Percentiles rank a stretch among this genome's conserved stretches.
Conservation (phyloP, 2,797 vertebrate genomes). For the Acridotheres tristis region DNA sequence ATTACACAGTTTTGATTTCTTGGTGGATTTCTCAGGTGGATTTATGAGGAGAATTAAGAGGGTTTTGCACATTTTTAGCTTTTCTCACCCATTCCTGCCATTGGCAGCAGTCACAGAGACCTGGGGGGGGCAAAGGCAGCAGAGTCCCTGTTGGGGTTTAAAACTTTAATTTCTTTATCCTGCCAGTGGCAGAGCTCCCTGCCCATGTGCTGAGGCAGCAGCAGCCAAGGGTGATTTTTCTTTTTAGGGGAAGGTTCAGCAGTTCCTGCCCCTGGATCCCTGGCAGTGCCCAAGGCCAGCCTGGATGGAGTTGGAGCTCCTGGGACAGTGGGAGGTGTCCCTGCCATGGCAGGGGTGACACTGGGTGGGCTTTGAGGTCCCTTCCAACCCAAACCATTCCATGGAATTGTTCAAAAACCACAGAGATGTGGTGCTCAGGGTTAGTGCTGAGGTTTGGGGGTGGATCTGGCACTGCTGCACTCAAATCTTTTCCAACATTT, state of each 20-base stretch:
- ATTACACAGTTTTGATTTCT: background rate
- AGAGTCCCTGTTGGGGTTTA: fast-evolving
- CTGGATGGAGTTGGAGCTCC: background rate
- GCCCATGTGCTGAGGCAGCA: background rate
- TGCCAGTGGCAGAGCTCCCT: background rate
- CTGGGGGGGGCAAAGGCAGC: background rate
- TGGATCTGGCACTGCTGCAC: background rate
- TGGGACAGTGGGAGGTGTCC: background rate
- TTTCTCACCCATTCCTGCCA: background rate
- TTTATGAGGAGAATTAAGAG: background rate
- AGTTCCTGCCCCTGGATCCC: background rate
- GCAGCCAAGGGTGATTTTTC: background rate
- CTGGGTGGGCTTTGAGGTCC: background rate
- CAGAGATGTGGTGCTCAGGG: background rate
- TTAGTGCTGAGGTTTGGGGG: background rate
- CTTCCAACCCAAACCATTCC: background rate
- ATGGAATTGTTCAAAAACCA: background rate
- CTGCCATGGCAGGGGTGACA: background rate
- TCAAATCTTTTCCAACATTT: fast-evolving
- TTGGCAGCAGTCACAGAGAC: background rate
- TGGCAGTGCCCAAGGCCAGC: background rate
- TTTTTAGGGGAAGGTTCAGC: background rate
- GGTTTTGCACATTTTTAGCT: background rate
- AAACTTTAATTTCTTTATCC: background rate
- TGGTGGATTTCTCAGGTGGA: fast-evolving